phyloP scores from a whole-genome alignment of 2,888 invertebrate species.

The Listrodromus nycthemerus region DNA sequence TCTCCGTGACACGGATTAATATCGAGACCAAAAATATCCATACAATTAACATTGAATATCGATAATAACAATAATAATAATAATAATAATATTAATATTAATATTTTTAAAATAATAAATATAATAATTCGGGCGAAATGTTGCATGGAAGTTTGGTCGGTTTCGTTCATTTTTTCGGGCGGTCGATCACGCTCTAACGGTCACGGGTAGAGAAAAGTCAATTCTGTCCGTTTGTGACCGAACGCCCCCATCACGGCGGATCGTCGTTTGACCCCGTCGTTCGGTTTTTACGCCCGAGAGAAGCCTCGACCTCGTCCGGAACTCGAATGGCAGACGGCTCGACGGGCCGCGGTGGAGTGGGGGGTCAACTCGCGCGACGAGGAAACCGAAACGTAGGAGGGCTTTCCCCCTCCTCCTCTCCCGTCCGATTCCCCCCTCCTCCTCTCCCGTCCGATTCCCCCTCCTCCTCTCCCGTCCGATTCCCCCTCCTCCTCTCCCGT shows the following conservation, averaged over 20 bases:
- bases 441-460: constrained; percentile 55
- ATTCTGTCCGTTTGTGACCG: constrained; percentile 82
- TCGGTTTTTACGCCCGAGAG: constrained; percentile 81
- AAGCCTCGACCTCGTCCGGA: constrained; percentile 80
- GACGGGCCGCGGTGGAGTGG: constrained; percentile 5
- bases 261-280: constrained; percentile 82
- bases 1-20: too few relatives aligned
- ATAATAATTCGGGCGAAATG: too few relatives aligned
- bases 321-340: constrained; percentile 69
- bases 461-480: constrained; percentile 55
- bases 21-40: too few relatives aligned
- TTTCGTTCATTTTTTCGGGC: constrained; percentile 58
- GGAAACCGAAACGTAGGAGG: constrained; percentile 41
- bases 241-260: constrained; percentile 73
- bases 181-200: constrained; percentile 65
- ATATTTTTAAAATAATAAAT: too few relatives aligned
- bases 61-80: too few relatives aligned
- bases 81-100: too few relatives aligned
- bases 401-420: constrained; percentile 55
- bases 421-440: constrained; percentile 56
- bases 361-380: too few relatives aligned
- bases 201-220: constrained; percentile 76
- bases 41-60: not conserved
- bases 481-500: constrained; percentile 55
- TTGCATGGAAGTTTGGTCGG: constrained; percentile 31